Percentiles rank a stretch among this genome's conserved stretches.
These are phyloP conservation scores for Pegoplata infirma DNA, from an alignment of 2,888 invertebrate genomes.

Conservation along the genomic window DNA sequence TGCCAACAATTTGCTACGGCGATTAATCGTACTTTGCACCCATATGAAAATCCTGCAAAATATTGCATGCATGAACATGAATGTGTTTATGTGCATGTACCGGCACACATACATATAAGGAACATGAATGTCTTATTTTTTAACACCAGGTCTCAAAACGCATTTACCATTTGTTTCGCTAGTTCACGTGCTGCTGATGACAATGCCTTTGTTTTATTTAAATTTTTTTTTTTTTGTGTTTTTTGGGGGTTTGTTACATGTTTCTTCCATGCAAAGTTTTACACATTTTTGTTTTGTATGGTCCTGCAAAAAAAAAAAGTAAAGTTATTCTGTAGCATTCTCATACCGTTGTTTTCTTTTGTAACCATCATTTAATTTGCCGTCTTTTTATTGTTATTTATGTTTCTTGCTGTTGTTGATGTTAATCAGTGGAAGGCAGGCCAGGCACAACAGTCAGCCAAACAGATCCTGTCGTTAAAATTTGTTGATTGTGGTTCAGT, in stretches of 20 bases:
- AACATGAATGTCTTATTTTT: conserved; percentile 44
- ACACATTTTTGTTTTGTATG: neutral
- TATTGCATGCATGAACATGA: conserved; percentile 49
- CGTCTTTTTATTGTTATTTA: conserved; percentile 65
- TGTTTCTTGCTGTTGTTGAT: conserved; percentile 15
- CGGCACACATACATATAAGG: neutral
- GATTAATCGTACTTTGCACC: conserved; percentile 72
- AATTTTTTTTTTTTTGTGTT: conserved; percentile 21
- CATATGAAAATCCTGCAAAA: conserved; percentile 31
- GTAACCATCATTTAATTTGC: conserved; percentile 63
- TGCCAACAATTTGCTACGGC: conserved; percentile 77
- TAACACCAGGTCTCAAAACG: conserved; percentile 53
- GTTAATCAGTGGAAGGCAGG: conserved; percentile 29
- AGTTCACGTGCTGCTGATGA: conserved; percentile 11
- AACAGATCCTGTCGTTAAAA: conserved; percentile 28
- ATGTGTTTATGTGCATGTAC: conserved; percentile 52
- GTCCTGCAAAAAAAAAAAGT: neutral
- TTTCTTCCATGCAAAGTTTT: conserved; percentile 7
- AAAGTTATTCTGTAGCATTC: neutral
- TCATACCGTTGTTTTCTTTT: neutral
- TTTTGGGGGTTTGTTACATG: conserved; percentile 12
- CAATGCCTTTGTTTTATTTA: conserved; percentile 5
- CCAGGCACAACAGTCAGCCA: no score
- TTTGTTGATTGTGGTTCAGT: conserved; percentile 48
- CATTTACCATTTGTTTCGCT: conserved; percentile 36